phyloP scores from a whole-genome alignment of 1,140 invertebrate genomes.

The Drosophila novamexicana region DNA sequence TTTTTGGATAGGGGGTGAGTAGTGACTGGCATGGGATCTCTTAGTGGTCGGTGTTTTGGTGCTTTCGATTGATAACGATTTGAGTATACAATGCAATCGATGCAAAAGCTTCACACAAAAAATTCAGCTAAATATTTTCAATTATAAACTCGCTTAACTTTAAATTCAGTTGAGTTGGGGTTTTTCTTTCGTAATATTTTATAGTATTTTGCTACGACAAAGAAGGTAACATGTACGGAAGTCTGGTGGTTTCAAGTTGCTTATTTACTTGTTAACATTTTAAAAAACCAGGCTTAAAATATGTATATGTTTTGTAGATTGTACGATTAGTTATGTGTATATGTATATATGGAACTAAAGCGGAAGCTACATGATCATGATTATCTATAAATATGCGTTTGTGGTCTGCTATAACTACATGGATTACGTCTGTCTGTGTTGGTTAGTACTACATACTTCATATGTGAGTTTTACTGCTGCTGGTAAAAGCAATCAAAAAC shows the following conservation, averaged over 20 bases:
- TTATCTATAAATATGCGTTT: slow-evolving; percentile 39
- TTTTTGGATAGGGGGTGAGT: neutral
- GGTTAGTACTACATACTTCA: slow-evolving; percentile 23
- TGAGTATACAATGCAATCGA: slow-evolving; percentile 59
- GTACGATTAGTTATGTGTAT: slow-evolving; percentile 23
- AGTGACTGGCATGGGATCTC: slow-evolving; percentile 68
- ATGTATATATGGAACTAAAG: slow-evolving; percentile 53
- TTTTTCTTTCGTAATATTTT: slow-evolving; percentile 14
- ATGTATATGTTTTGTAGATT: slow-evolving; percentile 26
- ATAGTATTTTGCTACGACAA: slow-evolving; percentile 41
- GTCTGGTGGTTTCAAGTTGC: slow-evolving; percentile 78
- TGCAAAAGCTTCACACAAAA: slow-evolving; percentile 60
- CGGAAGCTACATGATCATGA: slow-evolving; percentile 67
- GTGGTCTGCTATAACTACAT: slow-evolving; percentile 11
- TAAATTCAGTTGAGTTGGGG: slow-evolving; percentile 63
- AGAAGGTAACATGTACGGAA: slow-evolving; percentile 80
- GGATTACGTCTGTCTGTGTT: slow-evolving; percentile 19
- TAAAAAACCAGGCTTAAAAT: slow-evolving; percentile 37
- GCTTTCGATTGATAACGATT: slow-evolving; percentile 43
- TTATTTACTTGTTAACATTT: slow-evolving; percentile 44
- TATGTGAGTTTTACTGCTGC: slow-evolving; percentile 40
- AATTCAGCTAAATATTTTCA: slow-evolving; percentile 80
- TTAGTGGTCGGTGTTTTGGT: slow-evolving; percentile 29
- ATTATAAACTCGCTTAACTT: slow-evolving; percentile 65
- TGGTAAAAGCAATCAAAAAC: slow-evolving; percentile 69